These are phyloP conservation scores for Habroteleia sp. DNA, from an alignment of 2,888 invertebrate genomes.

Conservation along the genomic window DNA sequence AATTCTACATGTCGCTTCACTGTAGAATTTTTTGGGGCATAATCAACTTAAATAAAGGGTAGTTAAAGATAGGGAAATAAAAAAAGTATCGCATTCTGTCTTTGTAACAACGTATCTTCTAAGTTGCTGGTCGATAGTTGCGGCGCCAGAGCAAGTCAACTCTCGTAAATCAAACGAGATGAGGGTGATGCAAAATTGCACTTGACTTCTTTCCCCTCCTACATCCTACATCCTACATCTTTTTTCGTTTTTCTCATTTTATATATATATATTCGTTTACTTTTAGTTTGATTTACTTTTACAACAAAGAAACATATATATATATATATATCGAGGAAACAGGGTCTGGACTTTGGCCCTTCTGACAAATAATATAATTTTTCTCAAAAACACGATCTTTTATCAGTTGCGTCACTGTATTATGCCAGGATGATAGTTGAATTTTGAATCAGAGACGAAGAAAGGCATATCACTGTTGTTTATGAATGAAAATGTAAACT, in stretches of 20 bases:
- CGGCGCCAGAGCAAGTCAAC: constrained; percentile 45
- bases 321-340: too few species aligned
- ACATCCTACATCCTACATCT: too few species aligned
- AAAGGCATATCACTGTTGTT: not conserved
- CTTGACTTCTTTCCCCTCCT: constrained; percentile 14
- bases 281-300: too few species aligned
- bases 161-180: constrained; percentile 39
- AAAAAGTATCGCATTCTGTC: too few species aligned
- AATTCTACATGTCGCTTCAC: too few species aligned
- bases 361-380: not conserved
- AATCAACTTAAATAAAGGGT: too few species aligned
- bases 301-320: too few species aligned
- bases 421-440: not conserved
- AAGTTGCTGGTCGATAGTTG: constrained; percentile 24
- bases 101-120: constrained; percentile 1
- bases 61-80: not conserved
- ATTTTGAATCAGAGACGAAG: not conserved
- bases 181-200: constrained; percentile 28
- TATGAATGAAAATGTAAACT: constrained; percentile 1
- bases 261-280: not conserved
- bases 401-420: constrained; percentile 14
- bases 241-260: not conserved
- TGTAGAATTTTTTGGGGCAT: too few species aligned
- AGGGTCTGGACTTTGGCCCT: too few species aligned
- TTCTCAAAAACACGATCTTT: constrained; percentile 9